Evolutionary conservation across 2,113 vertebrate species (phyloP), one percentile per base, ranked within the genome.

Genomic region (Pelodiscus sinensis): DNA sequence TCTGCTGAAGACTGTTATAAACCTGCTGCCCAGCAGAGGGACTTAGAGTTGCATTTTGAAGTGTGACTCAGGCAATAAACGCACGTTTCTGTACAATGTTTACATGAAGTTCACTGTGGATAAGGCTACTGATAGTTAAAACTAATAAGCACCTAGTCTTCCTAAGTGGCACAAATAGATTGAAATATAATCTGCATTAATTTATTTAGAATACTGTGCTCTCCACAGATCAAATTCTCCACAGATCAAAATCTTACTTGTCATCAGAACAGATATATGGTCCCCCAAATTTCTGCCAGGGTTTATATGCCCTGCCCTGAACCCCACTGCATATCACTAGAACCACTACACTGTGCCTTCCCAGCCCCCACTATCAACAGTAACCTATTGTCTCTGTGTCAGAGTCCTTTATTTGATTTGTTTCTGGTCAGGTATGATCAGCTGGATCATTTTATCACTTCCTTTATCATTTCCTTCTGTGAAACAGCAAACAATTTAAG

Each of bases 401-500:
- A 35, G 35, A 77, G 31, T 94, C 55, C 73, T n/a, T 90, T 84
- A 91, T 93, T 58, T 14, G 82, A 95, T 90, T 92, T 13, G 80
- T 96, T 96, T 95, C 35, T 68, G 94, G 73, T 93, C 87, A 92
- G 86, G 84, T 95, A 85, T 35, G 52, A 60, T 73, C 83, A 65
- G 29, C 81, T 87, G 65, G 88, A 87, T 79, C 0, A 0, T 80
- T 93, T 95, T 84, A 95, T 94, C 82, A 94, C 86, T 80, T 18
- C n/a, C n/a, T n/a, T n/a, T n/a, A n/a, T n/a, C n/a, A n/a, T n/a
- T 88, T 94, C 65, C 87, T 52, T 90, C 81, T 35, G 90, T 90
- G 94, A 92, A 96, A 91, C 60, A 85, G 86, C 25, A 94, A 96
- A 93, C 90, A 95, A 94, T 94, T 95, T 92, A 85, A 93, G 92